Base-by-base conservation (phyloP, 2,888 invertebrate genomes). In the Tricholauxania praeusta region DNA sequence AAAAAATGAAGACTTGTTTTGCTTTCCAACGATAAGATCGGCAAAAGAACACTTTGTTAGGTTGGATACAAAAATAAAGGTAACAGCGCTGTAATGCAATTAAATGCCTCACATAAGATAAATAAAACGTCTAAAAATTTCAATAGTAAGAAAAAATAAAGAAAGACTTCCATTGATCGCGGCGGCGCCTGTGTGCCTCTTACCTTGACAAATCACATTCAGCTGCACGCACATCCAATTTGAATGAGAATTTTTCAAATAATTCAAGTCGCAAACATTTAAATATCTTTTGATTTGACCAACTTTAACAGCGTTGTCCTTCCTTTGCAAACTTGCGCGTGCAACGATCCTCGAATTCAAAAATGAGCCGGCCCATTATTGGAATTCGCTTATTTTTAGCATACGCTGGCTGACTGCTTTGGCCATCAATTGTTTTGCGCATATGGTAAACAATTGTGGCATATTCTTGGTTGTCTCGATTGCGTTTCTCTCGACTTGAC, bases 381-480 rank as follows among this genome's bases (percentile, higher is more conserved):
- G 57, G 57, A 6, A 60, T 28, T 28, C 12, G 28, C 59, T 52
- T 70, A 62, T 52, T 62, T 47, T 70, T 52, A 63, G 53, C 62
- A 15, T 52, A 52, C 60, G 60, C 39, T 39, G 39, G n/a, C n/a
- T n/a, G n/a, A n/a, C 39, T 2, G 28, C 39, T 39, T n/a, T 39
- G 10, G 39, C 39, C 39, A 60, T 28, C 62, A 51, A 57, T 68
- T 57, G 67, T 57, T 69, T 22, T 32, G 32, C 69, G 75, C 79
- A 80, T 83, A 82, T 83, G 82, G 80, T 80, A 84, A 83, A 82
- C 83, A 84, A 83, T 83, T 81, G 84, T 64, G 72, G 64, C 65
- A 52, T 60, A 10, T 55, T 73, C 14, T 51, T 73, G 65, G 60
- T 80, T 77, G 73, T 51, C 39, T 39, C 39, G 10, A 39, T 10